Conservation (phyloP, 2,888 invertebrate species). For the Hemithea aestivaria region DNA sequence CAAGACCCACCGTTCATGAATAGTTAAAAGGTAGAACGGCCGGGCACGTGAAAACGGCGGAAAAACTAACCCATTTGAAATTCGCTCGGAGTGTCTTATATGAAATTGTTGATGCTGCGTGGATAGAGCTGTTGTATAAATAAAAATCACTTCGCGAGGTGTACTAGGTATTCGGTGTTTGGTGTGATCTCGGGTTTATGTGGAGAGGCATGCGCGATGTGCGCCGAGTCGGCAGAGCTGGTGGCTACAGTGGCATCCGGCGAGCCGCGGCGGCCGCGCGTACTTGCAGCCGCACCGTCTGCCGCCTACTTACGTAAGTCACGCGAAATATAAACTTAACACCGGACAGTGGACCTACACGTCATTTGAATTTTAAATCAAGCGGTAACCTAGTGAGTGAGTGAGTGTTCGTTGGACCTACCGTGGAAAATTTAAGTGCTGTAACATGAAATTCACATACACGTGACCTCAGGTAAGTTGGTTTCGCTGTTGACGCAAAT, state of each 20-base stretch:
- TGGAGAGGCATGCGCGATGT: conserved; percentile 68
- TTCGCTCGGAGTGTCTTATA: conserved; percentile 24
- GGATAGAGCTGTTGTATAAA: conserved; percentile 49
- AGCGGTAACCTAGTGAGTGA: conserved; percentile 16
- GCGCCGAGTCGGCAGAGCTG: conserved; percentile 32
- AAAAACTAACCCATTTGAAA: conserved; percentile 22
- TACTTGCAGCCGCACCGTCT: conserved; percentile 26
- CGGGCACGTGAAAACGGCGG: conserved; percentile 15
- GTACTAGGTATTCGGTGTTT: conserved; percentile 50
- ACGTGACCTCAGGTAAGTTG: conserved; percentile 23
- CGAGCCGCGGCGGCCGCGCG: conserved; percentile 50
- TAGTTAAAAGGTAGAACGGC: conserved; percentile 49
- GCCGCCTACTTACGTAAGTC: conserved; percentile 66
- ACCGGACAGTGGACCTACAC: conserved; percentile 14
- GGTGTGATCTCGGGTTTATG: conserved; percentile 64
- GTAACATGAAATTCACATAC: conserved; percentile 16
- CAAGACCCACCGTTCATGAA: conserved; percentile 55
- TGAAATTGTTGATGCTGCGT: conserved; percentile 15
- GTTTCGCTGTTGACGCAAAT: conserved; percentile 12
- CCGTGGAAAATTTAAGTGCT: conserved; percentile 7
- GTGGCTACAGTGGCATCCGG: conserved; percentile 54
- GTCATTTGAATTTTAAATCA: conserved; percentile 22
- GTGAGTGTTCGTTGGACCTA: conserved; percentile 18
- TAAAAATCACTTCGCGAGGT: conserved; percentile 56
- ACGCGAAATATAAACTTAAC: conserved; percentile 36